Evolutionary conservation across 2,888 invertebrate species (phyloP).

Genomic region (Brachylomia viminalis): DNA sequence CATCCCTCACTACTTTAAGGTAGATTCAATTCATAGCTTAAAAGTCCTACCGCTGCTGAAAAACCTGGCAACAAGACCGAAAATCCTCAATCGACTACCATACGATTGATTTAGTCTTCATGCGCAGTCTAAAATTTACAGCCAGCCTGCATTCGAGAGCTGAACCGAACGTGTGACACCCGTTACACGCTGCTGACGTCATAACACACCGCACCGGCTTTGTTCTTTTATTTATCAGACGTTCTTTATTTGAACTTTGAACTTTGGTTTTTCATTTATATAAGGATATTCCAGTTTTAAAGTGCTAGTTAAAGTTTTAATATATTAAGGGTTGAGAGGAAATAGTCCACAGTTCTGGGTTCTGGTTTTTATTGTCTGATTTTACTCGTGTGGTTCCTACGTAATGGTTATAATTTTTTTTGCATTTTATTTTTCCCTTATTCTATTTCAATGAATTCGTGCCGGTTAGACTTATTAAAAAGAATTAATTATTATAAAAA

Average conservation of each 20-base stretch:
- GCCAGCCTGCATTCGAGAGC: slow-evolving; percentile 51
- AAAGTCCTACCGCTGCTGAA: neutral
- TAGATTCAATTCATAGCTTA: neutral
- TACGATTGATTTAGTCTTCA: slow-evolving; percentile 39
- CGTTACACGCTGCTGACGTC: slow-evolving; percentile 77
- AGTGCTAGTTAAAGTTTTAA: neutral
- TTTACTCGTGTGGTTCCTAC: neutral
- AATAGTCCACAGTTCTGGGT: neutral
- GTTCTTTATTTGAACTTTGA: slow-evolving; percentile 37
- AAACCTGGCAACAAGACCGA: slow-evolving; percentile 20
- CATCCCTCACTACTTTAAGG: neutral
- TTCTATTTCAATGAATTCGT: slow-evolving; percentile 4
- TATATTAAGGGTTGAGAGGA: neutral
- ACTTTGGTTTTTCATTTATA: slow-evolving; percentile 14
- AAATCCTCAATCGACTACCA: slow-evolving; percentile 23
- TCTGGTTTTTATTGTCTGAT: neutral
- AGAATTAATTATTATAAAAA: neutral
- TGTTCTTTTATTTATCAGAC: slow-evolving; percentile 65
- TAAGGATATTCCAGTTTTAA: neutral
- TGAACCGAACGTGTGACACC: slow-evolving; percentile 58
- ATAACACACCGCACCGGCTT: slow-evolving; percentile 69
- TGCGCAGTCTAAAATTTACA: slow-evolving; percentile 53
- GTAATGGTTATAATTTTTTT: neutral
- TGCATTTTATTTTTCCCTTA: neutral
- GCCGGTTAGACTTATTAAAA: neutral